A percentile compares a stretch with the other conserved stretches of the same genome.
Evolutionary conservation across 2,797 vertebrate species (phyloP).

Genomic region (Saxicola maurus): DNA sequence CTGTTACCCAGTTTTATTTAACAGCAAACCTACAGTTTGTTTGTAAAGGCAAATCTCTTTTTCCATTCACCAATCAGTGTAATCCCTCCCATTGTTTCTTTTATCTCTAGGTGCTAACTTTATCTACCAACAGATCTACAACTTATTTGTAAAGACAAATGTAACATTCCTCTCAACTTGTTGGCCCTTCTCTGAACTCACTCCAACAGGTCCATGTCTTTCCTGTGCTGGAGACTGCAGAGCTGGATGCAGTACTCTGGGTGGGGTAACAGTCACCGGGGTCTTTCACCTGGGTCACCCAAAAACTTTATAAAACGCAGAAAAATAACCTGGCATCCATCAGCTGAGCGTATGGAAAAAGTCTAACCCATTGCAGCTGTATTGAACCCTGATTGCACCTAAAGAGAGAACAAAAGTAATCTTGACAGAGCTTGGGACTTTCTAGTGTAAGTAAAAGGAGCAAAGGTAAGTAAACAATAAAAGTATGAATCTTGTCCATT

Average conservation of each 20-base stretch:
- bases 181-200: neutral
- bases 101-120: too few species aligned
- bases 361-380: rapidly evolving
- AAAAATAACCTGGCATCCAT: neutral
- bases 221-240: neutral
- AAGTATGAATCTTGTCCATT: neutral
- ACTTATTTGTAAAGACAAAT: too few species aligned
- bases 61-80: too few species aligned
- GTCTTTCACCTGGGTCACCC: neutral
- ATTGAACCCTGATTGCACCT: neutral
- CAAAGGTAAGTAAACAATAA: neutral
- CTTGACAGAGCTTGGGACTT: neutral
- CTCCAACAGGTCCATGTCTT: neutral
- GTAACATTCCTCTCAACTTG: too few species aligned
- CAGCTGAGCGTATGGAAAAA: neutral
- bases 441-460: neutral
- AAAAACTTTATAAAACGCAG: neutral
- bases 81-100: too few species aligned
- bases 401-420: neutral
- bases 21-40: too few species aligned
- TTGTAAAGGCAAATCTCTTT: too few species aligned
- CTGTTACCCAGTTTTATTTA: too few species aligned
- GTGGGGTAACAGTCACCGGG: neutral
- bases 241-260: neutral
- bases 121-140: too few species aligned